Evolutionary conservation across 2,797 vertebrate genomes (phyloP), one percentile per base, ranked within the genome.

Genomic region (Sciurus vulgaris): DNA sequence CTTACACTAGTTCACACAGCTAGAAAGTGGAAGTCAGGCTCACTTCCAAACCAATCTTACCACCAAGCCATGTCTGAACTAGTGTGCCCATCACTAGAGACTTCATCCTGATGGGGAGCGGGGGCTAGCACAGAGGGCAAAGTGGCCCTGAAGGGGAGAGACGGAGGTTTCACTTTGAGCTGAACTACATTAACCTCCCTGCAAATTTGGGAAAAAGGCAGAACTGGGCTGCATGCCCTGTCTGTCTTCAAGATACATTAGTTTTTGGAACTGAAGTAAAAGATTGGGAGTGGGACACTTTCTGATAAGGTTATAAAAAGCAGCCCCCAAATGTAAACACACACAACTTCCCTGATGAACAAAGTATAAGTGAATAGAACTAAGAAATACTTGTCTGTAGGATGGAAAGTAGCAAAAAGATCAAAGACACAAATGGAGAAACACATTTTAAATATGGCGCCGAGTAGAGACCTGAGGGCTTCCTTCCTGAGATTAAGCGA

Each of bases 121-220:
- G 24, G 35, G 33, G 38, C 3, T 17, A 22, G 24, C 18, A 91
- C 0, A 61, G 59, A 44, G 47, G 28, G n/a, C 9, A 9, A 83
- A 78, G 72, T 12, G 24, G 12, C 73, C 87, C 3, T 35, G 38
- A 30, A 51, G 33, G 56, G n/a, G 35, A 59, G 33, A 93, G 28
- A 26, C 6, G 2, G 83, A 54, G 63, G 54, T 47, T 86, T 82
- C 76, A 54, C 44, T 86, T 83, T n/a, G 69, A 38, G n/a, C 13
- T 95, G 38, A 83, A 51, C 49, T 78, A 59, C 22, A 44, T 69
- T 91, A 74, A 61, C 78, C 59, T 92, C 49, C 13, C 0, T 74
- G 38, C 92, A 72, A 96, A 83, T 63, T 24, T 41, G 56, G 65
- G 38, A 28, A 93, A 94, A 97, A 92, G 78, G 49, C 44, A 93